phyloP scores from a whole-genome alignment of 2,113 vertebrate genomes.

The Camelus dromedarius region DNA sequence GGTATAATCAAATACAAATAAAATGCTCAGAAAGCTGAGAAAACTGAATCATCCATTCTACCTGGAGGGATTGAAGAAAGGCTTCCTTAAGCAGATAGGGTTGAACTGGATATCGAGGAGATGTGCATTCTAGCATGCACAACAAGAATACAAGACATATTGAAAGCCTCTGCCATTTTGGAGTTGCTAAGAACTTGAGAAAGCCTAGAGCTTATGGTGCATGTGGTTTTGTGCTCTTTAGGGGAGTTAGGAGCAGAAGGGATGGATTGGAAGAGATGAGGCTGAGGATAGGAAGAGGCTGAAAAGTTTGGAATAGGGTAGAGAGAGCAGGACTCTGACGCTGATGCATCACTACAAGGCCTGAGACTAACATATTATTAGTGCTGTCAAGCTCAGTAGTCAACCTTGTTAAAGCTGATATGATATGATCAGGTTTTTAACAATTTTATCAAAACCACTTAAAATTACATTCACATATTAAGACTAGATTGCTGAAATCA shows the following conservation, averaged over 20 bases:
- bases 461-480: background rate
- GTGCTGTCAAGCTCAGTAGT: background rate
- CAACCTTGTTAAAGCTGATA: background rate
- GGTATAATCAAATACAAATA: conserved; percentile 6
- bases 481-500: background rate
- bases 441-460: background rate
- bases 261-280: background rate
- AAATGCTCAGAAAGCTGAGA: background rate
- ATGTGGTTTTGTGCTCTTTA: background rate
- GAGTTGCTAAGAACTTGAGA: background rate
- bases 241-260: background rate
- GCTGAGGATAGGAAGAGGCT: background rate
- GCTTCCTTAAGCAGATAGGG: background rate
- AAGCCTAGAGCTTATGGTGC: background rate
- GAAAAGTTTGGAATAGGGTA: background rate
- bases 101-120: background rate
- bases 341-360: background rate
- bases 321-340: background rate
- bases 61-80: background rate
- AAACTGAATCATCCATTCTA: conserved; percentile 17
- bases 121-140: background rate
- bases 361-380: background rate
- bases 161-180: background rate
- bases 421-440: background rate
- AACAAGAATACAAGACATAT: background rate